Evolutionary conservation across 30 jellyfish, hydroid and myxozoan genomes (phyloP), one percentile per base, ranked within the genome.

Genomic region (Hydra vulgaris): DNA sequence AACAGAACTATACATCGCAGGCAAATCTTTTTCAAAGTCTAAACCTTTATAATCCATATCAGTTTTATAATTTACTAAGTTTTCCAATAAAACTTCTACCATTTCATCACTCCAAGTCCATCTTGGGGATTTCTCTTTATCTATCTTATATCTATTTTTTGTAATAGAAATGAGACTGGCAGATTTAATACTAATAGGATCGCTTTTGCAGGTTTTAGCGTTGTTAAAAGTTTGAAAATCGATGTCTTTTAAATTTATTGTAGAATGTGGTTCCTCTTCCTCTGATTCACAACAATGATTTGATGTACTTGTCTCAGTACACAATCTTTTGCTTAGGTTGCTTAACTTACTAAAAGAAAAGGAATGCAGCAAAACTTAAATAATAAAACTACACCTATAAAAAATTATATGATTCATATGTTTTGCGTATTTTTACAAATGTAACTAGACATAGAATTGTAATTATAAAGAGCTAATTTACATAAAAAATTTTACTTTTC

Each of bases 51-150:
- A 73, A 56, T 55, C 86, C 81, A 69, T 73, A 21, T 73, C 70
- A 40, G 23, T 82, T 73, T 82, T 82, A 80, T 80, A 80, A 25
- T 67, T 71, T 25, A 21, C 54, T 18, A 80, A 21, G 27, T 26
- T 40, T 19, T 19, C 52, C 27, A 54, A 67, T 70, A 22, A 80
- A 21, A 52, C 27, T 67, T 80, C 85, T 21, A 70, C 52, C 87
- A 80, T 80, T 54, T 80, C 87, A 24, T 80, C 85, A 27, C 25
- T 80, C 87, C 87, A 80, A 27, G 67, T 68, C 87, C 87, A 80
- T 70, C 85, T 80, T 27, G 71, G 21, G 71, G 70, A 25, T 80
- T 80, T 80, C n/a, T 69, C 27, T 69, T 69, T 69, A 69, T 69
- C 76, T 23, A 20, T 69, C 27, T 69, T 69, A 20, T 15, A 20